Percentiles rank a stretch among this genome's conserved stretches.
phyloP scores from a whole-genome alignment of 1,140 invertebrate species.

The Pygmarrhopalites habei region DNA sequence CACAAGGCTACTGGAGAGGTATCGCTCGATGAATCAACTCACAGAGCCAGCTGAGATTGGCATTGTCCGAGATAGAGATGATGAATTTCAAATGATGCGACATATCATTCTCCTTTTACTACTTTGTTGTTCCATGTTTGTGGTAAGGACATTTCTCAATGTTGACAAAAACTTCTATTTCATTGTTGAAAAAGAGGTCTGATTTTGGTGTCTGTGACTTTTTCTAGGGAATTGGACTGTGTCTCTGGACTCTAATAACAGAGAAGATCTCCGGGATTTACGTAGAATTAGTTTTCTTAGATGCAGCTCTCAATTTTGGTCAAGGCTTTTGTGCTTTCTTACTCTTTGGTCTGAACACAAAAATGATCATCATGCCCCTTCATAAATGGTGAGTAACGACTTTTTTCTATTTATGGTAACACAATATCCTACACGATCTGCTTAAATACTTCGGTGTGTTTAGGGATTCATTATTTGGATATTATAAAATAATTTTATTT shows the following conservation, averaged over 20 bases:
- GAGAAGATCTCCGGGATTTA: slow-evolving; percentile 81
- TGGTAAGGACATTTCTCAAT: slow-evolving; percentile 53
- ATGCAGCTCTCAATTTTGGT: slow-evolving; percentile 79
- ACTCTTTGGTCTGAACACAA: slow-evolving; percentile 71
- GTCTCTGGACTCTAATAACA: slow-evolving; percentile 75
- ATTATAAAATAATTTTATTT: too few species aligned
- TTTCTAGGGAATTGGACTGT: slow-evolving; percentile 70
- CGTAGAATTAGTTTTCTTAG: slow-evolving; percentile 81
- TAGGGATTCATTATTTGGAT: too few species aligned
- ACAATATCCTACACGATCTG: too few species aligned
- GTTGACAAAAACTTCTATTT: not conserved
- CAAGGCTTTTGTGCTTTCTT: slow-evolving; percentile 76
- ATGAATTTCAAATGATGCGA: slow-evolving; percentile 62
- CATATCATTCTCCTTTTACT: slow-evolving; percentile 78
- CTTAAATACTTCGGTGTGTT: too few species aligned
- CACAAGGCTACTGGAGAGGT: slow-evolving; percentile 48
- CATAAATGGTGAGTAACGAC: slow-evolving; percentile 52
- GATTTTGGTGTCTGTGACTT: too few species aligned
- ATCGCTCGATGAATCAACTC: slow-evolving; percentile 50
- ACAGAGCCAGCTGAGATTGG: slow-evolving; percentile 50
- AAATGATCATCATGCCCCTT: slow-evolving; percentile 60
- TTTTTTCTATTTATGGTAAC: too few species aligned
- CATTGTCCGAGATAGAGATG: slow-evolving; percentile 42
- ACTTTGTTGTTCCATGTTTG: slow-evolving; percentile 76
- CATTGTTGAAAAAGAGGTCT: not conserved